A percentile compares a stretch with the other conserved stretches of the same genome.
Evolutionary conservation across 2,888 invertebrate genomes (phyloP).

Genomic region (Cantharis flavilabris): DNA sequence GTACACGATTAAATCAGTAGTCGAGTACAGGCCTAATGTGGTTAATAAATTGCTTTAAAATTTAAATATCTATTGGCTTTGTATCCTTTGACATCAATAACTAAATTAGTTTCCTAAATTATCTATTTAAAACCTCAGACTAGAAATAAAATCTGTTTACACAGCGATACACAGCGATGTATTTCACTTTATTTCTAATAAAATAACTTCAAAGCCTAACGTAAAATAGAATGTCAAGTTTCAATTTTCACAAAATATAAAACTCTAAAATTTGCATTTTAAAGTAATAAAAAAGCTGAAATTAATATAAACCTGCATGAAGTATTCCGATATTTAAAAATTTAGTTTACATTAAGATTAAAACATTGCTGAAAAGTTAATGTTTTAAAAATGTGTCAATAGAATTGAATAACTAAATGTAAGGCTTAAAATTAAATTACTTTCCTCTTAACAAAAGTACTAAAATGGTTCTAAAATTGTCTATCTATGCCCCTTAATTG

Average conservation of each 20-base stretch:
- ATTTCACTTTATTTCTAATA: neutral
- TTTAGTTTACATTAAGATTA: no score
- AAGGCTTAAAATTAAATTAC: slow-evolving; percentile 34
- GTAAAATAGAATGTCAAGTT: neutral
- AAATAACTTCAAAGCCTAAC: neutral
- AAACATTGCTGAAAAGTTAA: neutral
- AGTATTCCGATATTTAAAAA: no score
- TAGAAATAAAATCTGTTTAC: neutral
- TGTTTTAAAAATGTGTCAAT: slow-evolving; percentile 18
- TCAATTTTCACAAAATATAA: neutral
- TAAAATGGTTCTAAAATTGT: slow-evolving; percentile 24
- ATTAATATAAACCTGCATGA: neutral
- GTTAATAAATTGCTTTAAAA: neutral
- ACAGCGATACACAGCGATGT: no score
- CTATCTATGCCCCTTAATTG: slow-evolving; percentile 27
- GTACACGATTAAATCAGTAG: neutral
- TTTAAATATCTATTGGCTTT: neutral
- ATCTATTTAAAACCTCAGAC: neutral
- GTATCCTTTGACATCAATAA: neutral
- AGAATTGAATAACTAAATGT: slow-evolving; percentile 16
- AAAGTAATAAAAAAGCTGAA: neutral
- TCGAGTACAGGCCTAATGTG: neutral
- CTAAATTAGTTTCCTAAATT: neutral
- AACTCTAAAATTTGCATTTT: neutral
- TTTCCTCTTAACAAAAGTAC: slow-evolving; percentile 35